A percentile compares a stretch with the other conserved stretches of the same genome.
Evolutionary conservation across 2,113 vertebrate species (phyloP).

Genomic region (Coptodon rendalli): DNA sequence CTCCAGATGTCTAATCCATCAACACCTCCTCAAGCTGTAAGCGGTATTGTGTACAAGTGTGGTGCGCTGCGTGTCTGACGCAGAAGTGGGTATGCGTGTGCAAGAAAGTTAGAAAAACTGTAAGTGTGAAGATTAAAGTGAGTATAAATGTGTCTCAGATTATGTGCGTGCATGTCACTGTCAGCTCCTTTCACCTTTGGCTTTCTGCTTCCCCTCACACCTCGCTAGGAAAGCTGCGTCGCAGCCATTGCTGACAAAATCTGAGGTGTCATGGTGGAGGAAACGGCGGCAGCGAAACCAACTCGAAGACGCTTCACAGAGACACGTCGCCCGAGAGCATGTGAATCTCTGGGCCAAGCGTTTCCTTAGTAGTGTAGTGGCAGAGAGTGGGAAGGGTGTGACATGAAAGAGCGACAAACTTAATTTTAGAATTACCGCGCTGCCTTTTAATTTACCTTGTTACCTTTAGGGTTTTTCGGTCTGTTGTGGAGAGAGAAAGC

Average conservation of each 20-base stretch:
- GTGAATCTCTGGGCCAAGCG: slow-evolving; percentile 35
- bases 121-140: slow-evolving; percentile 46
- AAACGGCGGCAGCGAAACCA: slow-evolving; percentile 30
- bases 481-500: slow-evolving; percentile 29
- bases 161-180: slow-evolving; percentile 48
- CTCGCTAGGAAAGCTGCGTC: slow-evolving; percentile 53
- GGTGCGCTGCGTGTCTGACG: neutral
- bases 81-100: neutral
- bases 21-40: slow-evolving; percentile 74
- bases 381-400: slow-evolving; percentile 40
- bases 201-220: slow-evolving; percentile 62
- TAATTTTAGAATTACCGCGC: slow-evolving; percentile 53
- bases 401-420: slow-evolving; percentile 43
- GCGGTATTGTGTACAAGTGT: slow-evolving; percentile 52
- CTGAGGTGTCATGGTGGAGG: slow-evolving; percentile 59
- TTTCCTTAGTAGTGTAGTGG: slow-evolving; percentile 21
- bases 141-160: slow-evolving; percentile 45
- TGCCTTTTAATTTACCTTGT: slow-evolving; percentile 60
- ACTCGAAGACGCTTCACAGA: slow-evolving; percentile 30
- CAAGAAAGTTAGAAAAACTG: slow-evolving; percentile 36
- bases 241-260: slow-evolving; percentile 60
- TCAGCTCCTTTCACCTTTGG: slow-evolving; percentile 60
- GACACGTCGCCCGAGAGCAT: slow-evolving; percentile 17
- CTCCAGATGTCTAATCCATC: slow-evolving; percentile 79
- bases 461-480: slow-evolving; percentile 32